Evolutionary conservation across 2,113 vertebrate genomes (phyloP).

Genomic region (Pangasianodon hypophthalmus): DNA sequence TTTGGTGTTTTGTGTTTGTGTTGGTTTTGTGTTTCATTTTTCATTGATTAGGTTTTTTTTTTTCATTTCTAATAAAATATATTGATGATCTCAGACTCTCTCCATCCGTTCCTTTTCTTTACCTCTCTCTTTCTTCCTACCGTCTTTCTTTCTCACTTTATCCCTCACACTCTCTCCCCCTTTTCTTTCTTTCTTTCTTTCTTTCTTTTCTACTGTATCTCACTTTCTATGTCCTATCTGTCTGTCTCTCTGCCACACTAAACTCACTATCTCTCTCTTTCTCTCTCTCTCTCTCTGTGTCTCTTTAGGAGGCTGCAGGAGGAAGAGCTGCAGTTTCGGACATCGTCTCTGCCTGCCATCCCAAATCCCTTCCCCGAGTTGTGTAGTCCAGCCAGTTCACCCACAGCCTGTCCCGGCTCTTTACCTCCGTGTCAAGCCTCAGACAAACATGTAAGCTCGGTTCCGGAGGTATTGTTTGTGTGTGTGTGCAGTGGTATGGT

Average conservation of each 20-base stretch:
- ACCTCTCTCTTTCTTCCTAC: not conserved
- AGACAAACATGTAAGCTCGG: conserved; percentile 83
- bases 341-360: conserved; percentile 93
- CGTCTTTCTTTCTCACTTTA: not conserved
- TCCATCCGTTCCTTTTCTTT: not conserved
- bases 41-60: not conserved
- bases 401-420: conserved; percentile 84
- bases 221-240: not conserved
- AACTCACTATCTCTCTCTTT: not conserved
- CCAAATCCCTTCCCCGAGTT: conserved; percentile 97
- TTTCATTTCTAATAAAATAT: not conserved
- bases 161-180: not conserved
- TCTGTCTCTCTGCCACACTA: not conserved
- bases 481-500: not conserved
- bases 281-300: not conserved
- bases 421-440: conserved; percentile 83
- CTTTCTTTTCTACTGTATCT: not conserved
- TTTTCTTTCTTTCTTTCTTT: not conserved
- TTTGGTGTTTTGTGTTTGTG: not conserved
- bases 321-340: conserved; percentile 87
- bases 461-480: not conserved
- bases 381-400: conserved; percentile 83
- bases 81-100: not conserved
- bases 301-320: conserved; percentile 85
- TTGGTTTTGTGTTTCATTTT: not conserved